Base-by-base conservation (phyloP, 2,113 vertebrate species). In the Crypturellus undulatus region DNA sequence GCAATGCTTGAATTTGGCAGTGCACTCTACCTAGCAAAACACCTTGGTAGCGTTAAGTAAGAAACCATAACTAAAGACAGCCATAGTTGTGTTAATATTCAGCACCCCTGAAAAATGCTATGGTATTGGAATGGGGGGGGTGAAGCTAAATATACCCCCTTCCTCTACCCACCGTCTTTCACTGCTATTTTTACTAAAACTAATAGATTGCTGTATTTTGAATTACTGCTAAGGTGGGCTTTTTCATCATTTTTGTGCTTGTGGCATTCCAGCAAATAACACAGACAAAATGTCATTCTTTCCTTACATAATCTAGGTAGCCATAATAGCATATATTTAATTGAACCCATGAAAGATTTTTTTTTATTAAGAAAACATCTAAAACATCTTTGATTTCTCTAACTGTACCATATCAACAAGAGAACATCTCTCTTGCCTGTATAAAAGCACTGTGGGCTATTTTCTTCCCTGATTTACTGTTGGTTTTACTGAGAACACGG, bases 151-250 rank as follows among this genome's bases (percentile, higher is more conserved):
- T 2, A 32, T 84, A 60, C 18, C 30, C 70, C 56, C 80, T 56
- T 0, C 0, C 17, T 34, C 20, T 34, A 56, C 40, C 45, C 38
- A 43, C 1, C 1, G 49, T 60, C 6, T 47, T 63, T 49, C 70
- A 26, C 36, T 36, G 62, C 36, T 40, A n/a, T 1, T 75, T 81
- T 89, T 43, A 62, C 69, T n/a, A 22, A 75, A 24, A 70, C 40
- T 67, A 47, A 69, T 13, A n/a, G 6, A 16, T 42, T 36, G 22
- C 24, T 71, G 10, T 36, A 59, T 49, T 59, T 28, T 67, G 56
- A 78, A 63, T 42, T 73, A 45, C 36, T 59, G 62, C 8, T 75
- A 79, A 87, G 60, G 40, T 42, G 40, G 40, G 40, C 22, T 49
- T 49, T 49, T 6, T 28, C 59, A 81, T 60, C 28, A 3, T 21